Percentiles rank a stretch among this genome's conserved stretches.
These are phyloP conservation scores for Typhlichthys eigenmanni DNA, from an alignment of 2,797 vertebrate genomes.

Conservation along the genomic window DNA sequence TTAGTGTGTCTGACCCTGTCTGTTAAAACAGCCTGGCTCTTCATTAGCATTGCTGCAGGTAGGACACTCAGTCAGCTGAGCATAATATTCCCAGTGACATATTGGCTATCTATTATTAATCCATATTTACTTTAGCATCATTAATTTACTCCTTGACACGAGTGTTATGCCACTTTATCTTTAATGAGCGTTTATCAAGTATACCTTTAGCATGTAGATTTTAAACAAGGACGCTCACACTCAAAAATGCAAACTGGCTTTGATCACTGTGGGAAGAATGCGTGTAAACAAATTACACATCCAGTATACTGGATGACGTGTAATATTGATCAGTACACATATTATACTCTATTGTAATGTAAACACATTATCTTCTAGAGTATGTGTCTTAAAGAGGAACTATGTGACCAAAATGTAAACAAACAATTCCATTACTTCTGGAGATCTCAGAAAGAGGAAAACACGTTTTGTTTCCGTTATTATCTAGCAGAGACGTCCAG, in stretches of 20 bases:
- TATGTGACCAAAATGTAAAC: too few species aligned
- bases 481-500: too few species aligned
- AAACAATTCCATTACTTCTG: too few species aligned
- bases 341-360: too few species aligned
- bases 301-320: too few species aligned
- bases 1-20: slow-evolving; percentile 50
- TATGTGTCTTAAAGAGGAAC: too few species aligned
- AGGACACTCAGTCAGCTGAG: slow-evolving; percentile 38
- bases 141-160: slow-evolving; percentile 53
- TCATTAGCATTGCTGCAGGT: slow-evolving; percentile 48
- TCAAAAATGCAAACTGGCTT: slow-evolving; percentile 1
- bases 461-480: too few species aligned
- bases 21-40: slow-evolving; percentile 41
- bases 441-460: too few species aligned
- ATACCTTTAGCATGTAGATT: background rate
- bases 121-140: slow-evolving; percentile 67
- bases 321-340: too few species aligned
- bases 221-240: background rate
- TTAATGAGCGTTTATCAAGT: slow-evolving; percentile 39
- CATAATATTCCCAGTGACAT: slow-evolving; percentile 42
- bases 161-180: slow-evolving; percentile 39
- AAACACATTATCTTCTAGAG: too few species aligned
- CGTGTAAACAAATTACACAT: too few species aligned
- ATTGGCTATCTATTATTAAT: slow-evolving; percentile 64
- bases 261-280: background rate